Base-by-base conservation (phyloP, 2,113 vertebrate species). In the Casuarius casuarius region DNA sequence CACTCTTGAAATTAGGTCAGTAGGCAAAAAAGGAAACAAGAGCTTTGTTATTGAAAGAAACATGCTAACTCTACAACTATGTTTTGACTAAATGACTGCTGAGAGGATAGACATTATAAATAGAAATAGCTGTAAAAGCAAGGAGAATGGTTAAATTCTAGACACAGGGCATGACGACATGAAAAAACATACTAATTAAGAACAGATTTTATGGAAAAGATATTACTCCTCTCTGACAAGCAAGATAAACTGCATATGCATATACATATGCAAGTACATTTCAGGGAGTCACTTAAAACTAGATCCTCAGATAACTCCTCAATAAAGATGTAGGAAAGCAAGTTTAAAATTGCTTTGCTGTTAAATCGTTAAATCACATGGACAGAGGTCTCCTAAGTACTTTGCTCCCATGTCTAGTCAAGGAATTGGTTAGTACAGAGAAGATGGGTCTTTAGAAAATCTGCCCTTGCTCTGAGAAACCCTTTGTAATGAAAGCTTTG, bases 351-450 rank as follows among this genome's bases (percentile, higher is more conserved):
- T 20, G 15, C 33, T 58, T 74, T 33, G 38, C 63, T 84, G 13
- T 11, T 46, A 44, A 76, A 48, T 65, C 84, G 13, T 11, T 46
- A 44, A 76, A 48, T 58, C 46, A 66, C 14, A 23, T 46, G 51
- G 52, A 59, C 84, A 65, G 51, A 61, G 14, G 38, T 62, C 40
- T 88, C 28, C 65, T 0, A 0, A 17, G 5, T 17, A 46, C 44
- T 46, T 46, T 46, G 44, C 44, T 68, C 28, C 54, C 0, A 0
- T 56, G 28, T 9, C 25, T 56, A 71, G 38, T 28, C 38, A 71
- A 75, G 46, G 33, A 92, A 42, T 18, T 4, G 5, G 3, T 63
- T 87, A 2, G 0, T 67, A 19, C 28, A 1, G 0, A 1, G 74
- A 23, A 51, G 38, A 15, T 81, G 11, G 14, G 9, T 8, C 38